phyloP scores from a whole-genome alignment of 2,797 vertebrate species.

The Spheniscus humboldti region DNA sequence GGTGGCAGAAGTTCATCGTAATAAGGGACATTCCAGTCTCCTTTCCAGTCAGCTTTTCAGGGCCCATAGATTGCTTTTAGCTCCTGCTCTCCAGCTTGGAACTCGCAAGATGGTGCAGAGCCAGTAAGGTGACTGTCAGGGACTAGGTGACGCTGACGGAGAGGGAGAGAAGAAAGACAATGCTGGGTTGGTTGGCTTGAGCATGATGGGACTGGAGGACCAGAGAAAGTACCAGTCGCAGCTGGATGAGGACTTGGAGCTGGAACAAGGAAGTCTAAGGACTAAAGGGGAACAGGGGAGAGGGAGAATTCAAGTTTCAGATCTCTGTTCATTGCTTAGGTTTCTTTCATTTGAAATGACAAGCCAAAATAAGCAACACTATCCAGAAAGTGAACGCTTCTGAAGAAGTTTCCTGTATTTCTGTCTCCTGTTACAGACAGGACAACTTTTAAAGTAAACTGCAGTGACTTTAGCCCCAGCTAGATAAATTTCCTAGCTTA shows the following conservation, averaged over 20 bases:
- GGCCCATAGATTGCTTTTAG: not conserved
- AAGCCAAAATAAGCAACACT: not conserved
- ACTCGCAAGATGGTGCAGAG: not conserved
- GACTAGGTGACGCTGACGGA: not conserved
- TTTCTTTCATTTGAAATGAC: slow-evolving; percentile 24
- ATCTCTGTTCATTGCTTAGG: not conserved
- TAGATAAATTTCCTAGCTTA: not conserved
- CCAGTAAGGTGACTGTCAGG: not conserved
- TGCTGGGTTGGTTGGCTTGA: not conserved
- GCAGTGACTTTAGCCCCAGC: not conserved
- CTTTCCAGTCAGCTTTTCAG: not conserved
- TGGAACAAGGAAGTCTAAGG: not conserved
- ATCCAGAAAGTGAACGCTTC: not conserved
- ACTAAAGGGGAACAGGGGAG: not conserved
- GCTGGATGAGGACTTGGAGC: not conserved
- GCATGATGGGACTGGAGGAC: not conserved
- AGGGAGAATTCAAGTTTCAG: not conserved
- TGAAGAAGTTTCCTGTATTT: not conserved
- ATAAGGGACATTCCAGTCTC: not conserved
- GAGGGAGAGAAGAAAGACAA: not conserved
- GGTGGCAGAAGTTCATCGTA: not conserved
- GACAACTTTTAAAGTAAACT: not conserved
- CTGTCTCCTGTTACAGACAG: not conserved
- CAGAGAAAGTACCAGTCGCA: not conserved
- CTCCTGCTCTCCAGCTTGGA: not conserved